Base-by-base conservation (phyloP, 2,797 vertebrate genomes). In the Halcyon leucocephala region DNA sequence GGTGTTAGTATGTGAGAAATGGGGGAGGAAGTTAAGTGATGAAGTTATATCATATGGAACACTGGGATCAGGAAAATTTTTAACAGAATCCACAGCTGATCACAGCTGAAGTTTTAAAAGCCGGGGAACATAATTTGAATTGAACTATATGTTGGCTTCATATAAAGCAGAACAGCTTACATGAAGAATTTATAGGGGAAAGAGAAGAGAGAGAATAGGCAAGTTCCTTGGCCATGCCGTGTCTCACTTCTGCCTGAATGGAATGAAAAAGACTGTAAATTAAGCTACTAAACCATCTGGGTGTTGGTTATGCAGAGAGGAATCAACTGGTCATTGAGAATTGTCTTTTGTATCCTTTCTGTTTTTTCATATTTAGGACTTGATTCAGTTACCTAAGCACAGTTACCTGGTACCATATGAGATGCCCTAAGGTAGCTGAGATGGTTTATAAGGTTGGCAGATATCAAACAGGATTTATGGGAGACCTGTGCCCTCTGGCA, bases 1-100 rank as follows among this genome's bases (percentile, higher is more conserved):
- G 97, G 97, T 97, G 97, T 98, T 96, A 97, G 96, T 97, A 97
- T 95, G 94, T 97, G 92, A 97, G 91, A 97, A 94, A 82, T 61
- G 39, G 48, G 46, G 54, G 94, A 83, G 67, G 83, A 91, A 94
- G 95, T 82, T 97, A 96, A 93, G 86, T 85, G 80, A 92, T 86
- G 96, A 96, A 95, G 94, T 70, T 96, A 64, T 95, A 78, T 96
- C 94, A 95, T 84, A 55, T 93, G 89, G 87, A 91, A 94, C 13
- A 42, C 37, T 88, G 79, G 89, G 95, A 93, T 97, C 97, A 97
- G 74, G 87, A 86, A 88, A 91, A 97, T 96, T 82, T 96, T 95
- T 95, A 95, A 58, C 83, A 88, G 89, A 96, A 91, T 89, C 73
- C 15, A 13, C 91, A 65, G 29, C 62, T 96, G 94, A 97, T 98